Conservation (phyloP, 1,140 invertebrate genomes). For the Littorina saxatilis region DNA sequence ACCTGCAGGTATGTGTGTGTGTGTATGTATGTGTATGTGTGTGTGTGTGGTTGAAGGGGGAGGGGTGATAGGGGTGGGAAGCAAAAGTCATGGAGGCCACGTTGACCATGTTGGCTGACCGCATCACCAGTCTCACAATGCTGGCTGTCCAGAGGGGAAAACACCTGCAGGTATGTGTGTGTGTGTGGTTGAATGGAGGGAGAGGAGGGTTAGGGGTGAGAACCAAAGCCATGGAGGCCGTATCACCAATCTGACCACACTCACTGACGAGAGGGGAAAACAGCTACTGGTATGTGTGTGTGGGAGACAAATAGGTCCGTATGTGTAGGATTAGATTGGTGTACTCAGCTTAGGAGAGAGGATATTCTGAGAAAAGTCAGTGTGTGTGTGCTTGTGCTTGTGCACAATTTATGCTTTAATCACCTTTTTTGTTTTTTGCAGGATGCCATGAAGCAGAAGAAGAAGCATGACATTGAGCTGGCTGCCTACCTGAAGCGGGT, state of each 20-base stretch:
- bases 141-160: slow-evolving; percentile 62
- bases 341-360: no score
- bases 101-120: slow-evolving; percentile 63
- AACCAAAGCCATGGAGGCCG: no score
- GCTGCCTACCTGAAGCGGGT: slow-evolving; percentile 61
- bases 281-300: no score
- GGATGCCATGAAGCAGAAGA: slow-evolving; percentile 59
- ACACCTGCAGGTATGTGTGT: slow-evolving; percentile 59
- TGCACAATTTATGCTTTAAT: no score
- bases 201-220: neutral
- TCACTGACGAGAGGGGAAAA: no score
- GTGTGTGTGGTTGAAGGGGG: neutral
- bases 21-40: neutral
- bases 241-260: no score
- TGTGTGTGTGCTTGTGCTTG: no score
- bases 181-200: neutral
- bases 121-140: slow-evolving; percentile 58
- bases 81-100: slow-evolving; percentile 66
- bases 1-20: slow-evolving; percentile 60
- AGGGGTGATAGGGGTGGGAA: slow-evolving; percentile 61
- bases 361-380: no score
- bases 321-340: no score
- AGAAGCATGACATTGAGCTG: slow-evolving; percentile 57
- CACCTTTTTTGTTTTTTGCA: slow-evolving; percentile 27
- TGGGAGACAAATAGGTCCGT: no score